Base-by-base conservation (phyloP, 2,797 vertebrate genomes). In the Coranthus polyacanthus region DNA sequence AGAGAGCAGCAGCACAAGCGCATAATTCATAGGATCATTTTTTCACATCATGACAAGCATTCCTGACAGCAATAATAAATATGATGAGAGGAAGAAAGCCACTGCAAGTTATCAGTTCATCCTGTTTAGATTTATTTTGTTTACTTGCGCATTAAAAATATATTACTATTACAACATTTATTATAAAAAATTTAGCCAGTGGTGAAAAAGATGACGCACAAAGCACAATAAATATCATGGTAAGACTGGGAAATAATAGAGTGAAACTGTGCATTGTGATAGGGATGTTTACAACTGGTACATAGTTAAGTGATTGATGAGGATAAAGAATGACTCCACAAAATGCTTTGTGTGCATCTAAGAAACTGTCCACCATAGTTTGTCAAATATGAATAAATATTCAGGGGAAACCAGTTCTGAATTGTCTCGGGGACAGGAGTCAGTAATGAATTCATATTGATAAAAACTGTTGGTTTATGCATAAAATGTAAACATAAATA, bases 1-100 rank as follows among this genome's bases (percentile, higher is more conserved):
- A 13, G 37, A 60, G 44, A 69, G 56, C 34, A 22, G 54, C 39
- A 3, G 24, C 37, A 20, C 59, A 58, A 32, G 16, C n/a, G 36
- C 10, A 50, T 37, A 15, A 39, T 45, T 68, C 54, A 18, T 8
- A 64, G 18, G 41, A 37, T 63, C 29, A 21, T 24, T 50, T 64
- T n/a, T 63, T 59, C 51, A 18, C 15, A 32, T 13, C 21, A 43
- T 34, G 34, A 63, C n/a, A 63, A 63, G 36, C 1, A n/a, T 3
- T 22, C 21, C 6, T 16, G 52, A 51, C 56, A 60, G 59, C 62
- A 65, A 32, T 17, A 32, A 60, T 46, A 52, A 63, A 59, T 39
- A 37, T 21, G 6, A 55, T 17, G 20, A 38, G 5, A 13, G 0
- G 38, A n/a, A 5, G 21, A 29, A 66, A 56, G 15, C 15, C 5